Percentiles rank a stretch among this genome's conserved stretches.
phyloP scores from a whole-genome alignment of 1,140 invertebrate species.

The Ips nitidus region DNA sequence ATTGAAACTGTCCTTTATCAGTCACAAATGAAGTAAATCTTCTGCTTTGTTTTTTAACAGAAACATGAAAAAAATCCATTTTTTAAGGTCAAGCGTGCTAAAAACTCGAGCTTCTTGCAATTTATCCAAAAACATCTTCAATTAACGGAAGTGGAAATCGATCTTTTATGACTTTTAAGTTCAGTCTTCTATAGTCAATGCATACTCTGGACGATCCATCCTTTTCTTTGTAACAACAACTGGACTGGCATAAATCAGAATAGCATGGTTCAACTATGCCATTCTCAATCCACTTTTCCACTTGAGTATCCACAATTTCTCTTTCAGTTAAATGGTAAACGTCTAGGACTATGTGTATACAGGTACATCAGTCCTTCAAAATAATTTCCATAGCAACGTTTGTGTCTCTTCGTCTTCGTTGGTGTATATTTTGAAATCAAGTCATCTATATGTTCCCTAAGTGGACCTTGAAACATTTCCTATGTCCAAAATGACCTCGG shows the following conservation, averaged over 20 bases:
- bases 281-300: too few species aligned
- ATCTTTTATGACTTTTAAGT: too few species aligned
- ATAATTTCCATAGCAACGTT: too few species aligned
- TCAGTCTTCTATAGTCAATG: too few species aligned
- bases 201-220: too few species aligned
- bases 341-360: constrained; percentile 18
- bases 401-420: too few species aligned
- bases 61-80: constrained; percentile 50
- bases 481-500: too few species aligned
- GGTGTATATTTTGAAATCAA: too few species aligned
- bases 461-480: too few species aligned
- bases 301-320: constrained; percentile 31
- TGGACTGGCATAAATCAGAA: constrained; percentile 54
- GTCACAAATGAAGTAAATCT: constrained; percentile 44
- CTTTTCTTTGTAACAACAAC: constrained; percentile 52
- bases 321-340: constrained; percentile 21
- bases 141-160: too few species aligned
- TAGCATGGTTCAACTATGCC: too few species aligned
- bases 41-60: constrained; percentile 36
- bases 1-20: constrained; percentile 40
- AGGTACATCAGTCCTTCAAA: constrained; percentile 35
- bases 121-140: too few species aligned
- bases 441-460: background rate
- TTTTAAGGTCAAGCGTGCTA: constrained; percentile 44
- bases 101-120: constrained; percentile 38